Base-by-base conservation (phyloP, 2,797 vertebrate species). In the Bryconaethiops microstoma region DNA sequence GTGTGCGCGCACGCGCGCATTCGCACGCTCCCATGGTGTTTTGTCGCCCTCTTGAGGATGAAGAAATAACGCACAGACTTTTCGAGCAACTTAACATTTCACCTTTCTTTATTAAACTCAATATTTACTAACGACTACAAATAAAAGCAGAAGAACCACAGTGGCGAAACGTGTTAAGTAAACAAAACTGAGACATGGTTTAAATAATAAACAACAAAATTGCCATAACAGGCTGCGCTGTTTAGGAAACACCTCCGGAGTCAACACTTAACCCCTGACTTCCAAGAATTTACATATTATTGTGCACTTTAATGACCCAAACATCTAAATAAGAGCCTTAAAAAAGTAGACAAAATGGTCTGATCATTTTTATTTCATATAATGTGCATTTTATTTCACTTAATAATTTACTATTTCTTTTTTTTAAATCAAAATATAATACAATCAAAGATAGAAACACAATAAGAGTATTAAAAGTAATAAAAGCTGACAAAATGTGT, bases 11-110 rank as follows among this genome's bases (percentile, higher is more conserved):
- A n/a, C n/a, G n/a, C n/a, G n/a, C n/a, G n/a, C n/a, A n/a, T n/a
- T n/a, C n/a, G n/a, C n/a, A n/a, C n/a, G n/a, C n/a, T n/a, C n/a
- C n/a, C n/a, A n/a, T n/a, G n/a, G 39, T 23, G 54, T 10, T 12
- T 60, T 78, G 39, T 59, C 79, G 70, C 71, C 82, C 80, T 62
- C 85, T 82, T 50, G 80, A 54, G 85, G 82, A 60, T 5, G 19
- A 8, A 25, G 4, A 4, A 13, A 62, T 25, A 62, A 12, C 25
- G 1, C 25, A 72, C 70, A 72, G 0, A 1, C 25, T 48, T 7
- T 42, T 42, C 40, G 3, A 42, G 40, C 4, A 42, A 4, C 7
- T 7, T 4, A 7, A 3, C 40, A 42, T 42, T 42, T 42, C 3
- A 7, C 40, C 40, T 42, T 21, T 6, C n/a, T 17, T 3, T 5